Percentiles rank a stretch among this genome's conserved stretches.
Conservation (phyloP, 2,113 vertebrate genomes). For the Gobiocypris rarus region DNA sequence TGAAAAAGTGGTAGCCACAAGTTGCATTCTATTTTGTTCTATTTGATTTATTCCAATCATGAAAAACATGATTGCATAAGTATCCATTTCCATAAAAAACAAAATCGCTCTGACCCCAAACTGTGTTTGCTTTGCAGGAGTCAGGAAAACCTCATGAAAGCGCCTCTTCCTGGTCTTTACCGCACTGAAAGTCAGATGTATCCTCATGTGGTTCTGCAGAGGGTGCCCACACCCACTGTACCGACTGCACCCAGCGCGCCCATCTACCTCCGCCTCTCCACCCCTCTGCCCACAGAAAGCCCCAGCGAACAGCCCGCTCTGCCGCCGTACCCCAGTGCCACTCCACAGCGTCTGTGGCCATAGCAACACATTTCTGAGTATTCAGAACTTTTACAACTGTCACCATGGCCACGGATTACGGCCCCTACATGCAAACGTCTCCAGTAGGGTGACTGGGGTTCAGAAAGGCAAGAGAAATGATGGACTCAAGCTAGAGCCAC, state of each 20-base stretch:
- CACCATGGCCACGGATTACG: conserved; percentile 7
- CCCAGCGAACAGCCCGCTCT: conserved; percentile 52
- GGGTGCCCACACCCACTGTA: conserved; percentile 71
- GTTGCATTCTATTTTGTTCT: neutral
- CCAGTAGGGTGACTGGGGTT: neutral
- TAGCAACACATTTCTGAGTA: conserved; percentile 51
- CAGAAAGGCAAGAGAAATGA: conserved; percentile 21
- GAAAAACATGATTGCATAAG: too few species aligned
- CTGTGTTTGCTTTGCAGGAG: conserved; percentile 63
- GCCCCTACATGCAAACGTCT: neutral
- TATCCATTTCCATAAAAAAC: neutral
- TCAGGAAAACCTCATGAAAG: conserved; percentile 77
- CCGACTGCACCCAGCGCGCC: conserved; percentile 65
- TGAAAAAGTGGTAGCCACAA: neutral
- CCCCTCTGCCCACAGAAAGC: conserved; percentile 61
- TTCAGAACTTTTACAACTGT: conserved; percentile 28
- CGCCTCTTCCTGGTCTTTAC: conserved; percentile 70
- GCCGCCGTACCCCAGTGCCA: conserved; percentile 63
- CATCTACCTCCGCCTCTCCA: conserved; percentile 66
- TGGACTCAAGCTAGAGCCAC: neutral
- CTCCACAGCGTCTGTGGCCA: conserved; percentile 71
- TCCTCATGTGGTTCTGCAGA: conserved; percentile 75
- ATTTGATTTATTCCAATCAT: neutral
- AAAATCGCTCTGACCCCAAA: too few species aligned
- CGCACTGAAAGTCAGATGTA: conserved; percentile 73